phyloP scores from a whole-genome alignment of 2,113 vertebrate species.

The Gobio gobio region DNA sequence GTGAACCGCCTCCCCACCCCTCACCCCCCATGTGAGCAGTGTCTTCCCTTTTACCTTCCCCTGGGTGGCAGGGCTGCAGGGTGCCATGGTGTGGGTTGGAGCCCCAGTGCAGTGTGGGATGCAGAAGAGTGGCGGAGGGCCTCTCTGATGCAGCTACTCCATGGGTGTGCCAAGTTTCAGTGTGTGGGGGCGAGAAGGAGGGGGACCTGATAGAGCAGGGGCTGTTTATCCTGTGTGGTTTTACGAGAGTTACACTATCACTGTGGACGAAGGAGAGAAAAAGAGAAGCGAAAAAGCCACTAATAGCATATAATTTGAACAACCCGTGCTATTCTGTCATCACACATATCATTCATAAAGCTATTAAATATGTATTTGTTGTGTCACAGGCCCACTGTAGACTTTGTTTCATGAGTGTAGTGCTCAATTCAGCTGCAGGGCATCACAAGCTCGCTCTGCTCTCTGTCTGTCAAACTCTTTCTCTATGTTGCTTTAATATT shows the following conservation, averaged over 20 bases:
- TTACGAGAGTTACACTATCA: conserved; percentile 9
- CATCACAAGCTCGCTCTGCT: conserved; percentile 39
- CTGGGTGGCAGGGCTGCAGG: conserved; percentile 66
- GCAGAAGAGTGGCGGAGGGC: conserved; percentile 64
- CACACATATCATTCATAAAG: conserved; percentile 46
- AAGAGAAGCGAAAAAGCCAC: not conserved
- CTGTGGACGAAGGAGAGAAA: not conserved
- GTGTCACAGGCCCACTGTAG: conserved; percentile 37
- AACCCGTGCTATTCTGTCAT: conserved; percentile 14
- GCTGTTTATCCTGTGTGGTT: conserved; percentile 47
- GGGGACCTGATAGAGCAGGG: conserved; percentile 64
- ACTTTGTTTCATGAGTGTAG: conserved; percentile 35
- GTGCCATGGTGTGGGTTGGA: conserved; percentile 58
- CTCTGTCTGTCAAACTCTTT: conserved; percentile 41
- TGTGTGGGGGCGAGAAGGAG: conserved; percentile 62
- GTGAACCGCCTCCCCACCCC: not conserved
- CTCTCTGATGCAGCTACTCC: conserved; percentile 75
- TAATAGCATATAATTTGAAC: not conserved
- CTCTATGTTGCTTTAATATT: conserved; percentile 44
- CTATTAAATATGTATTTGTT: conserved; percentile 52
- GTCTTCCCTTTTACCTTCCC: conserved; percentile 15
- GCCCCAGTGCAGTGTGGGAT: conserved; percentile 63
- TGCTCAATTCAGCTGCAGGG: conserved; percentile 39
- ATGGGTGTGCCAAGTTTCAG: conserved; percentile 79
- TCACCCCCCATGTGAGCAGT: conserved; percentile 1